phyloP scores from a whole-genome alignment of 2,888 invertebrate genomes.

The Drepana falcataria region DNA sequence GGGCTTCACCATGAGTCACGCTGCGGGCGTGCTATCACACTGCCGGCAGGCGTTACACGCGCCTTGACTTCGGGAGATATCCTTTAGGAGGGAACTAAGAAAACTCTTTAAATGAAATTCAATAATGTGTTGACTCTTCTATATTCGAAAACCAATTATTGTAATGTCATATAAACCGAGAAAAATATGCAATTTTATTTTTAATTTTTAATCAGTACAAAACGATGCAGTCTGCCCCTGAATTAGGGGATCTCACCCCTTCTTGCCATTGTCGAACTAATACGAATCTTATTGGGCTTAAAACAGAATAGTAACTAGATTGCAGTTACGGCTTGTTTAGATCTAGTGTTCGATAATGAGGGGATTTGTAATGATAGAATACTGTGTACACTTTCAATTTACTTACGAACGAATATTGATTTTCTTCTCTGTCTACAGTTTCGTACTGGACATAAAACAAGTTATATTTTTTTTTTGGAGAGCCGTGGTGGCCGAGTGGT shows the following conservation, averaged over 20 bases:
- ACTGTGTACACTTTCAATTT: not conserved
- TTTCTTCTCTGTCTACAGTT: no score
- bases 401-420: no score
- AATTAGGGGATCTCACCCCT: slow-evolving; percentile 54
- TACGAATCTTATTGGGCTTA: slow-evolving; percentile 10
- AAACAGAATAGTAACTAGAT: slow-evolving; percentile 15
- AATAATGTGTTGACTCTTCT: no score
- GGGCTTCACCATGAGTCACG: slow-evolving; percentile 69
- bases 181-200: slow-evolving; percentile 37
- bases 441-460: no score
- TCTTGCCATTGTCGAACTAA: slow-evolving; percentile 10
- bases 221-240: slow-evolving; percentile 34
- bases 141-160: not conserved
- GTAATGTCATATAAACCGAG: slow-evolving; percentile 1
- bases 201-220: slow-evolving; percentile 48
- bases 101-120: no score
- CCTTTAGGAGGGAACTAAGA: not conserved
- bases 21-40: slow-evolving; percentile 37
- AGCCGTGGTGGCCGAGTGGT: no score
- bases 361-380: slow-evolving; percentile 16
- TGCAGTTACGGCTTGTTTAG: slow-evolving; percentile 18
- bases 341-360: slow-evolving; percentile 30
- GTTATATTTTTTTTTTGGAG: no score
- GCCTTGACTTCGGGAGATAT: not conserved
- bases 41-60: slow-evolving; percentile 30